These are phyloP conservation scores for Holothuria leucospilota DNA, from an alignment of 53 echinoderm and acorn worm genomes.

Conservation along the genomic window DNA sequence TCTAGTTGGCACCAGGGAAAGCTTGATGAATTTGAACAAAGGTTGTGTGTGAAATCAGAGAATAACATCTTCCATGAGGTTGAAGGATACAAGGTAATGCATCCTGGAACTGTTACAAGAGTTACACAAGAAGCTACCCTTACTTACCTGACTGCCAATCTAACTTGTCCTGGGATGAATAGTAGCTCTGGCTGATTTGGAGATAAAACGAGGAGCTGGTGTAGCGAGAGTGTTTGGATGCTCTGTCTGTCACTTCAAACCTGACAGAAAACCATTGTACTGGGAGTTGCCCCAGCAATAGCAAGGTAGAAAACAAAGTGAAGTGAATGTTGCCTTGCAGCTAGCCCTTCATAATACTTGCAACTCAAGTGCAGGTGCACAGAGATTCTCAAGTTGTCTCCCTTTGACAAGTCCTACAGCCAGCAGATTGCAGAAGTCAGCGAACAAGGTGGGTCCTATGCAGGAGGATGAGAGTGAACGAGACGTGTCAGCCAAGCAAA, in stretches of 20 bases:
- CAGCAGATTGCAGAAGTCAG: constrained; percentile 9
- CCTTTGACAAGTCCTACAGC: not conserved
- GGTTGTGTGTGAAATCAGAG: not conserved
- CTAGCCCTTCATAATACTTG: constrained; percentile 10
- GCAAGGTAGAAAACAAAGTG: constrained; percentile 7
- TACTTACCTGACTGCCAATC: too few species aligned
- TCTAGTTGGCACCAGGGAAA: not conserved
- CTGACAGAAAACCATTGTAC: not conserved
- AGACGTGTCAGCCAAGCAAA: constrained; percentile 30
- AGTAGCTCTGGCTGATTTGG: too few species aligned
- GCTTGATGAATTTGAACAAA: not conserved
- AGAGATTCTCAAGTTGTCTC: not conserved
- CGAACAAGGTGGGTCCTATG: constrained; percentile 28
- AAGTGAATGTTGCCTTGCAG: constrained; percentile 17
- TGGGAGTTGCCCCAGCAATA: not conserved
- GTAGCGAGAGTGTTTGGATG: too few species aligned
- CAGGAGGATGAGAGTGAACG: constrained; percentile 20
- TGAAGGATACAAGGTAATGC: not conserved
- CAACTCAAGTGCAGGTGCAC: not conserved
- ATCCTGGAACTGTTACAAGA: too few species aligned
- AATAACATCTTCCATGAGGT: not conserved
- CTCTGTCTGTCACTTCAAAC: too few species aligned
- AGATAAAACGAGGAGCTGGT: too few species aligned
- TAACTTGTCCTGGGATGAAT: too few species aligned
- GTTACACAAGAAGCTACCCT: too few species aligned